phyloP scores from a whole-genome alignment of 2,888 invertebrate genomes.

The Crematogaster levior region DNA sequence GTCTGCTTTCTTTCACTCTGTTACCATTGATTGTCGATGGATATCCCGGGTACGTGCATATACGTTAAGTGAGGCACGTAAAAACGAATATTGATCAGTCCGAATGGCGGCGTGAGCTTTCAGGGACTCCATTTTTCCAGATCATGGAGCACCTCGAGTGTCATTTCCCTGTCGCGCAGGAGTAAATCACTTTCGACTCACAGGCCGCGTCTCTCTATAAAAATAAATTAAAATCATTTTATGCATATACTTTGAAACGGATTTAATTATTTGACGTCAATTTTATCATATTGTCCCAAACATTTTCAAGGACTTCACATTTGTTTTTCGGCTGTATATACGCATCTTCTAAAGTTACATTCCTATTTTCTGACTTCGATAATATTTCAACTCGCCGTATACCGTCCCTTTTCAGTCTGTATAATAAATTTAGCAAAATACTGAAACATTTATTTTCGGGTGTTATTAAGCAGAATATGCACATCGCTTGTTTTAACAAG shows the following conservation, averaged over 20 bases:
- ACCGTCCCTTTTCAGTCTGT: neutral
- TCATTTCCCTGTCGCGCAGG: conserved; percentile 24
- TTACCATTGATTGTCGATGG: conserved; percentile 58
- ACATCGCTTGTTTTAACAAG: neutral
- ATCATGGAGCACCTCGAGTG: conserved; percentile 68
- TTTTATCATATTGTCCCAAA: neutral
- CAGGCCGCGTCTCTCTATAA: conserved; percentile 10
- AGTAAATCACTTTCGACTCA: conserved; percentile 26
- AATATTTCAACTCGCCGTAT: neutral
- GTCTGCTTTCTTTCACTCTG: neutral
- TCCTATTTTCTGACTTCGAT: neutral
- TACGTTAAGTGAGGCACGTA: conserved; percentile 55
- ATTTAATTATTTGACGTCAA: neutral
- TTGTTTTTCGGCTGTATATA: neutral
- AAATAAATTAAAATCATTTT: conserved; percentile 24
- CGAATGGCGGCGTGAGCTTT: conserved; percentile 7
- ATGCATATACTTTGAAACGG: neutral
- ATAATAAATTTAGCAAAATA: neutral
- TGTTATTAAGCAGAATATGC: neutral
- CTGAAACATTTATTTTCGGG: neutral
- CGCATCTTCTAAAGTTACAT: neutral
- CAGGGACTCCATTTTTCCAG: conserved; percentile 66
- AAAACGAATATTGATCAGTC: conserved; percentile 64
- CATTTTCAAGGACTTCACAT: neutral
- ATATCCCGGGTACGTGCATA: conserved; percentile 52